A percentile compares a stretch with the other conserved stretches of the same genome.
Evolutionary conservation across 1,140 invertebrate genomes (phyloP).

Genomic region (Drosophila baimaii): DNA sequence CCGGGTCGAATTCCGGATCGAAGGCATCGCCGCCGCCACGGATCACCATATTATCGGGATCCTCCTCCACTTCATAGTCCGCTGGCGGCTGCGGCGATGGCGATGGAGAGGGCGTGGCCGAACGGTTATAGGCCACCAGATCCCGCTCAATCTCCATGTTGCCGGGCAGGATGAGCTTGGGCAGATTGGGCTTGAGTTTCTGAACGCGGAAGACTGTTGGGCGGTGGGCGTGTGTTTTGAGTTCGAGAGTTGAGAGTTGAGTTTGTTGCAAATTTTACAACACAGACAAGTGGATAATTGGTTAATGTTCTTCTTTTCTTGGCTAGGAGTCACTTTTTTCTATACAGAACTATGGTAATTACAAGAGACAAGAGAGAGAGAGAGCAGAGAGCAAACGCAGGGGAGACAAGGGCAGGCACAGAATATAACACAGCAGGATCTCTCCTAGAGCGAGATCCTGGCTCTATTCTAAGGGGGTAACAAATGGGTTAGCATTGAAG

Average conservation of each 20-base stretch:
- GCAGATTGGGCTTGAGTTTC: constrained; percentile 83
- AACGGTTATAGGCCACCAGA: constrained; percentile 40
- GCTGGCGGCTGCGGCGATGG: constrained; percentile 76
- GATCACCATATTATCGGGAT: constrained; percentile 83
- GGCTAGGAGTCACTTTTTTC: constrained; percentile 37
- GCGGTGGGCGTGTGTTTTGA: constrained; percentile 56
- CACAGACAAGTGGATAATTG: constrained; percentile 76
- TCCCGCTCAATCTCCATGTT: constrained; percentile 75
- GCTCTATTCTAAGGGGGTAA: constrained; percentile 31
- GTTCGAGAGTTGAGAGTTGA: constrained; percentile 65
- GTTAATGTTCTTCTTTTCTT: constrained; percentile 61
- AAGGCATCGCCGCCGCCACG: constrained; percentile 71
- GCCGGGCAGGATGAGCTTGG: constrained; percentile 80
- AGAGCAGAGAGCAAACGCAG: constrained; percentile 25
- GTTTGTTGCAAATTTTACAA: constrained; percentile 51
- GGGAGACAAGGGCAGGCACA: constrained; percentile 26
- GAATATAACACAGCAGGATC: constrained; percentile 24
- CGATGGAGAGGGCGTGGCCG: constrained; percentile 65
- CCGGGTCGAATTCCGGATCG: constrained; percentile 78
- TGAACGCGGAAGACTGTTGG: constrained; percentile 80
- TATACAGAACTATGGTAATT: constrained; percentile 66
- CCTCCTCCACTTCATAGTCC: constrained; percentile 81
- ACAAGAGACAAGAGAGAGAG: constrained; percentile 52
- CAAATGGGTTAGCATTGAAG: constrained; percentile 45
- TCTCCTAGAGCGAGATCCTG: constrained; percentile 26